These are phyloP conservation scores for Agrotis segetum DNA, from an alignment of 2,888 invertebrate species.

Conservation along the genomic window DNA sequence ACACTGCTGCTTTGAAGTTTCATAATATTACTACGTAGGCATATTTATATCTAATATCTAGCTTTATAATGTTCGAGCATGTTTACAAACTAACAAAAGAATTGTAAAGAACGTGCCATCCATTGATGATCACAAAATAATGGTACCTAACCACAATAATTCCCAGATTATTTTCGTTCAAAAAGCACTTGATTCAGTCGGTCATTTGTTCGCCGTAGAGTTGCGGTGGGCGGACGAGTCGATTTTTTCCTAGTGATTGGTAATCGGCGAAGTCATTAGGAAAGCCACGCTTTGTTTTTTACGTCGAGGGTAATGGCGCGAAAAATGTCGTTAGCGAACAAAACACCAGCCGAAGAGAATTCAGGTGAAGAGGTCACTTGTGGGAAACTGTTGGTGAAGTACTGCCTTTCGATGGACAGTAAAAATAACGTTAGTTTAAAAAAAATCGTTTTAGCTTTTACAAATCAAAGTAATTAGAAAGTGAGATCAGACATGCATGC, in stretches of 20 bases:
- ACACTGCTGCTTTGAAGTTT: constrained; percentile 10
- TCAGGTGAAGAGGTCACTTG: constrained; percentile 71
- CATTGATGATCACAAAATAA: constrained; percentile 20
- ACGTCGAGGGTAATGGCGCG: constrained; percentile 82
- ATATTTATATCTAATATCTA: too few relatives aligned
- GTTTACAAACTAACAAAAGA: not conserved
- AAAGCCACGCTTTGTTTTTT: constrained; percentile 81
- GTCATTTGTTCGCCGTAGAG: constrained; percentile 53
- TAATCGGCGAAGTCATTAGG: constrained; percentile 87
- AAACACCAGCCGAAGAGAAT: constrained; percentile 53
- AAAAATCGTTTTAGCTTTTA: too few relatives aligned
- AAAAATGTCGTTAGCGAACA: constrained; percentile 81
- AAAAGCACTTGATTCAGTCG: constrained; percentile 41
- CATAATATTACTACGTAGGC: not conserved
- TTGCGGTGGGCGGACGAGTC: constrained; percentile 55
- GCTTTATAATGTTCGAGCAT: constrained; percentile 1
- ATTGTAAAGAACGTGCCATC: not conserved
- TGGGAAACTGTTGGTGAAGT: constrained; percentile 2
- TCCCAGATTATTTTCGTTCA: constrained; percentile 33
- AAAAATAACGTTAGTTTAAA: not conserved
- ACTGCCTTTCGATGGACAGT: not conserved
- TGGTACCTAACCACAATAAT: constrained; percentile 16
- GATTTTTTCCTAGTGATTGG: constrained; percentile 83
- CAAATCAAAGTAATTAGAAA: not conserved
- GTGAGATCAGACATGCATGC: too few relatives aligned